Evolutionary conservation across 1,140 invertebrate genomes (phyloP).

Genomic region (Tigriopus japonicus): DNA sequence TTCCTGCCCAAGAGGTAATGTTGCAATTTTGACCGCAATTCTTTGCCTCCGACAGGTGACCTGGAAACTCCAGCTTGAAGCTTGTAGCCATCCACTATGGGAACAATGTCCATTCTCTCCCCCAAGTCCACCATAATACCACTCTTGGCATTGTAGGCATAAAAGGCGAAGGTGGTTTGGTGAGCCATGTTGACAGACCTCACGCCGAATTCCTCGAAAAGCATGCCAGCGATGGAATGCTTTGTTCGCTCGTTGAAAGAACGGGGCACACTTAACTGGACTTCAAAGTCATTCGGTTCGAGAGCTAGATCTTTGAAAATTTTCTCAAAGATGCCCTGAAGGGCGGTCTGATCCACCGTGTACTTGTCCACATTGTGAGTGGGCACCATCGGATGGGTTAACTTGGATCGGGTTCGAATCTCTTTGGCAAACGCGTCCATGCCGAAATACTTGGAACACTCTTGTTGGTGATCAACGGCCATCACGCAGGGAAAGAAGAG

Average conservation of each 20-base stretch:
- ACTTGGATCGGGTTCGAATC: constrained; percentile 23
- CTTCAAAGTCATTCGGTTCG: constrained; percentile 26
- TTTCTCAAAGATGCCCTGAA: constrained; percentile 29
- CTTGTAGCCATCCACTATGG: constrained; percentile 35
- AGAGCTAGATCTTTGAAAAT: constrained; percentile 30
- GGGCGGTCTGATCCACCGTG: constrained; percentile 25
- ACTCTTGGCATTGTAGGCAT: constrained; percentile 39
- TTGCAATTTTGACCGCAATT: not conserved
- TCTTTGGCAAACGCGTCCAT: constrained; percentile 32
- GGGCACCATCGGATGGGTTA: constrained; percentile 30
- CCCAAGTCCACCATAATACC: constrained; percentile 44
- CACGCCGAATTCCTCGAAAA: constrained; percentile 29
- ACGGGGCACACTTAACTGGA: constrained; percentile 30
- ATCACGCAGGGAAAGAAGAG: constrained; percentile 39
- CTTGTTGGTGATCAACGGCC: constrained; percentile 28
- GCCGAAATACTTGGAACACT: constrained; percentile 28
- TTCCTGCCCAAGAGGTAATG: constrained; percentile 10
- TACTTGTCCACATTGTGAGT: constrained; percentile 34
- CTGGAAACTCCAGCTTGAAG: not conserved
- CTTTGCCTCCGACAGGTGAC: constrained; percentile 1
- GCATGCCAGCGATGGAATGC: constrained; percentile 25
- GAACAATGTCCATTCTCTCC: constrained; percentile 38
- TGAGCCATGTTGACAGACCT: constrained; percentile 34
- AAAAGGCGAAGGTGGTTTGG: constrained; percentile 38
- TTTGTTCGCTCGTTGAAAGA: constrained; percentile 28